These are phyloP conservation scores for Parapristionchus giblindavisi DNA, from an alignment of 2,888 invertebrate species.

Conservation along the genomic window DNA sequence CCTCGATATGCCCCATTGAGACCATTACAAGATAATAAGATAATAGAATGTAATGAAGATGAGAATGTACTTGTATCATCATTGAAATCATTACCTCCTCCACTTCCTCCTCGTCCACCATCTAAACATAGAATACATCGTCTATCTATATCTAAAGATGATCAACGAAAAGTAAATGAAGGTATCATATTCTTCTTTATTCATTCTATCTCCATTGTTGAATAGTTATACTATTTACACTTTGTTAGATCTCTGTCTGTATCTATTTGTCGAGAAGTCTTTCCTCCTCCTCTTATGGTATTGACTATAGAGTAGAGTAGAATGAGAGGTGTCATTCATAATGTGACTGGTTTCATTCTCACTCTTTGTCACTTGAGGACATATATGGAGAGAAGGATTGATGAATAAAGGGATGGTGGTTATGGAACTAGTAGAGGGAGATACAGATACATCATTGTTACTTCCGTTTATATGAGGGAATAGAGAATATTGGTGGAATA, in stretches of 20 bases:
- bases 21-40: not conserved
- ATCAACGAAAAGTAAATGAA: not conserved
- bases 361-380: not conserved
- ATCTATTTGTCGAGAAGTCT: constrained; percentile 9
- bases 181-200: not conserved
- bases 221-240: too few relatives aligned
- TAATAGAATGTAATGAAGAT: not conserved
- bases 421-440: not conserved
- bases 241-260: not conserved
- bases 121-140: constrained; percentile 43
- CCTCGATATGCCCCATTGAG: not conserved
- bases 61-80: constrained; percentile 30
- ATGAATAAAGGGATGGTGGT: not conserved
- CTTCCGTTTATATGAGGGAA: too few relatives aligned
- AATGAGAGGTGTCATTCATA: too few relatives aligned
- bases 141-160: constrained; percentile 7
- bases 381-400: not conserved
- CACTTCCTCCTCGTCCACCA: constrained; percentile 47
- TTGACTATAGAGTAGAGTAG: constrained; percentile 23
- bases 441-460: too few relatives aligned
- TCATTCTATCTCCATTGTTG: constrained; percentile 9
- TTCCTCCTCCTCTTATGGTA: constrained; percentile 8
- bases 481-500: too few relatives aligned
- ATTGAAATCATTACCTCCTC: constrained; percentile 45
- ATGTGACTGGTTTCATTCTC: constrained; percentile 28